Conservation (phyloP, 2,113 vertebrate species). For the Caranx melampygus region DNA sequence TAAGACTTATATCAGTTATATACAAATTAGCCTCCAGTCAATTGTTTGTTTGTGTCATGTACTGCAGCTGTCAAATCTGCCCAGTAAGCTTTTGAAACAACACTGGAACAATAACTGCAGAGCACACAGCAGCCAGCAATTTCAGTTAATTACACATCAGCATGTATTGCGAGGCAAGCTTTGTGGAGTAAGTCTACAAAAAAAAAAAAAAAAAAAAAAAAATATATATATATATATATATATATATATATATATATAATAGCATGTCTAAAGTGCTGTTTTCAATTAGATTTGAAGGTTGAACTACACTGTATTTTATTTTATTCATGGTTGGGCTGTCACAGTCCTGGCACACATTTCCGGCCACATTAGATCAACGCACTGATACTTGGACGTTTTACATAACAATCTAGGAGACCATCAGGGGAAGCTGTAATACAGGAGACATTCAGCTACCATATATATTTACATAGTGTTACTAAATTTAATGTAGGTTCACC, state of each 20-base stretch:
- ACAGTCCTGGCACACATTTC: not conserved
- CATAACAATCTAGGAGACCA: not conserved
- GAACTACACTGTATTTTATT: not conserved
- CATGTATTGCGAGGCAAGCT: not conserved
- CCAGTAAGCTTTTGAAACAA: not conserved
- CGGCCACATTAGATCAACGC: not conserved
- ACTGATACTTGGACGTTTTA: not conserved
- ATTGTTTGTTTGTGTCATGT: constrained; percentile 20
- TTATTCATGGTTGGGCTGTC: not conserved
- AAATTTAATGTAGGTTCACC: not conserved
- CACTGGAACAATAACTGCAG: not conserved
- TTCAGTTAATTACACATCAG: constrained; percentile 19
- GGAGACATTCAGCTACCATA: not conserved
- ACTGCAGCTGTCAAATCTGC: constrained; percentile 12
- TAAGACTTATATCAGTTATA: not conserved
- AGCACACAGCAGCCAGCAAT: not conserved
- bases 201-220: too few relatives aligned
- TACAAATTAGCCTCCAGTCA: not conserved
- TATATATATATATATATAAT: too few relatives aligned
- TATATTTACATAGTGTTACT: not conserved
- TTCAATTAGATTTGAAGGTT: constrained; percentile 4
- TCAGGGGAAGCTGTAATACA: not conserved
- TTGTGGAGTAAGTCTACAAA: too few relatives aligned
- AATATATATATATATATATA: too few relatives aligned
- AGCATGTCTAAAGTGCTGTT: not conserved